Evolutionary conservation across 2,113 vertebrate genomes (phyloP).

Genomic region (Hemicordylus capensis): DNA sequence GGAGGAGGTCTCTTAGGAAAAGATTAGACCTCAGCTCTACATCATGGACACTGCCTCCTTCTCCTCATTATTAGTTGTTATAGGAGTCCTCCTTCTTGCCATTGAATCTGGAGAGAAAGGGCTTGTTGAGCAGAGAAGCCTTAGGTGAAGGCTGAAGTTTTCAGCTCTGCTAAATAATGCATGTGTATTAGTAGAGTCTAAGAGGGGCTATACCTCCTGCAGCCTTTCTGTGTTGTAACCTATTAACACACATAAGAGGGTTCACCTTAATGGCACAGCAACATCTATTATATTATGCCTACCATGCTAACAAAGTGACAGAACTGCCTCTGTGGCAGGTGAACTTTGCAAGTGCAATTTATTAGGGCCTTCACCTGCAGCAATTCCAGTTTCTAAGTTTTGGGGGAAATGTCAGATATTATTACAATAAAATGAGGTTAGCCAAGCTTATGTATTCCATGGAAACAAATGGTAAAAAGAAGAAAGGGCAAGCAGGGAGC

Average conservation of each 20-base stretch:
- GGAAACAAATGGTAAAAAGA: not conserved
- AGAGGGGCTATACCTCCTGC: not conserved
- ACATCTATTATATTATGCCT: not conserved
- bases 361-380: not conserved
- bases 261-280: not conserved
- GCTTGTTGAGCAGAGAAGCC: not conserved
- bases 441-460: not conserved
- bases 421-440: not conserved
- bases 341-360: conserved; percentile 14
- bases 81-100: not conserved
- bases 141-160: not conserved
- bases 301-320: not conserved
- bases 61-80: not conserved
- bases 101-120: not conserved
- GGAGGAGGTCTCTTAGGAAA: not conserved
- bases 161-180: not conserved
- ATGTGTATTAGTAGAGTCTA: not conserved
- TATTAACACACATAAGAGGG: not conserved
- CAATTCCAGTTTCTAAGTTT: not conserved
- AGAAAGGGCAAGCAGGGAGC: not conserved
- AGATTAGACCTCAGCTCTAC: not conserved
- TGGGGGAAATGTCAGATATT: not conserved
- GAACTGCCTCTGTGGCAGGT: not conserved
- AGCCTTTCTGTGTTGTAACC: not conserved
- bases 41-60: not conserved